Evolutionary conservation across 2,113 vertebrate genomes (phyloP).

Genomic region (Pyrgilauda ruficollis): DNA sequence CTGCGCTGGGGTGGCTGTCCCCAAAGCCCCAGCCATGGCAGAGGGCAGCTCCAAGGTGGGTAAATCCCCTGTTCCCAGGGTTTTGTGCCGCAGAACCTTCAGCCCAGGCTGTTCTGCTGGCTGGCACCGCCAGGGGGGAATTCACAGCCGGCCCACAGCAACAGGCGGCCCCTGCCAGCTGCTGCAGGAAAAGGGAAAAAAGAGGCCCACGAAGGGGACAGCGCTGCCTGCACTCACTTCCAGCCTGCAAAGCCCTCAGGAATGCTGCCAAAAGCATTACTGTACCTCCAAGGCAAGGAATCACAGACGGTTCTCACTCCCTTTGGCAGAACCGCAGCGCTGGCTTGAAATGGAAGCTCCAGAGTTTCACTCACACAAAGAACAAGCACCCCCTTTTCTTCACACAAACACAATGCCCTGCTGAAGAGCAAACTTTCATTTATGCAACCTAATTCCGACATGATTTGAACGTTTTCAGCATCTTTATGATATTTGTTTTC

Average conservation of each 20-base stretch:
- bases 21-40: slow-evolving; percentile 10
- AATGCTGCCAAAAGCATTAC: background rate
- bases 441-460: background rate
- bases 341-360: background rate
- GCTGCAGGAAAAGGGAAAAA: background rate
- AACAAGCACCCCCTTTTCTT: background rate
- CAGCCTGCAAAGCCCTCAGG: background rate
- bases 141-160: background rate
- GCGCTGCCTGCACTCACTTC: background rate
- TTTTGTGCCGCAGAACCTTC: background rate
- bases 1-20: slow-evolving; percentile 30
- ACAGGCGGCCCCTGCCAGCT: background rate
- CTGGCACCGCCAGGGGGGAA: background rate
- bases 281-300: background rate
- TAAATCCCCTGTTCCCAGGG: accelerated
- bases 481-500: background rate
- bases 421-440: background rate
- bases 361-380: background rate
- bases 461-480: background rate
- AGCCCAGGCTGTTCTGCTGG: background rate
- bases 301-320: background rate
- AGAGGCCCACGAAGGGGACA: background rate
- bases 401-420: accelerated
- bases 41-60: background rate
- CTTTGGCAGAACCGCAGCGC: background rate